Evolutionary conservation across 2,797 vertebrate genomes (phyloP), one percentile per base, ranked within the genome.

Genomic region (Poeciliopsis gracilis): DNA sequence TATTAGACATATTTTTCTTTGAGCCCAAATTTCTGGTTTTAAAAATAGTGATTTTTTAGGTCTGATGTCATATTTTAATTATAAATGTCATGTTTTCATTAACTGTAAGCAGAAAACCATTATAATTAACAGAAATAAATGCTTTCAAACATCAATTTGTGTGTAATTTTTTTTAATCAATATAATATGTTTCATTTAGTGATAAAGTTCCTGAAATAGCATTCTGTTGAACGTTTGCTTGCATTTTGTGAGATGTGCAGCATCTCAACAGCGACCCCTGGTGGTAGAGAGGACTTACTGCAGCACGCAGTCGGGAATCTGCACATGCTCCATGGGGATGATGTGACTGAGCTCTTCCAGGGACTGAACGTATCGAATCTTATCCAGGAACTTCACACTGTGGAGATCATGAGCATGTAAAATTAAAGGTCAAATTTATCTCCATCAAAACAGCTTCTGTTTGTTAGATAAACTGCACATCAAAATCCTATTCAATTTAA

Each of bases 381-480:
- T 99, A 71, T 94, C 97, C 96, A 98, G 95, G 77, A 99, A 99
- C 92, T 99, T 99, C 89, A 98, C 97, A 36, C 98, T 99, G 93
- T 7, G 75, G 1, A 72, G 61, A 75, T 74, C 33, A 73, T 20
- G 5, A 77, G 57, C 8, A 78, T 3, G 25, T 25, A 11, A 33
- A 75, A 63, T 46, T 23, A 45, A 5, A 18, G 5, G 3, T 28
- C 1, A 57, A 74, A 43, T 55, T 4, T 2, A 28, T 16, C 25
- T 41, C 9, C 9, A n/a, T 38, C 66, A 13, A 41, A 67, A 41
- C 20, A 67, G 16, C 36, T 25, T 67, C 36, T 4, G 5, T 61
- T 61, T 61, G 55, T 59, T 28, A 59, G 25, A 12, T 15, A 12
- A 25, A 15, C 12, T 59, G 25, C 28, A 4, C 18, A 33, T 61